These are phyloP conservation scores for Pluvianellus socialis DNA, from an alignment of 2,113 vertebrate genomes.

Conservation along the genomic window DNA sequence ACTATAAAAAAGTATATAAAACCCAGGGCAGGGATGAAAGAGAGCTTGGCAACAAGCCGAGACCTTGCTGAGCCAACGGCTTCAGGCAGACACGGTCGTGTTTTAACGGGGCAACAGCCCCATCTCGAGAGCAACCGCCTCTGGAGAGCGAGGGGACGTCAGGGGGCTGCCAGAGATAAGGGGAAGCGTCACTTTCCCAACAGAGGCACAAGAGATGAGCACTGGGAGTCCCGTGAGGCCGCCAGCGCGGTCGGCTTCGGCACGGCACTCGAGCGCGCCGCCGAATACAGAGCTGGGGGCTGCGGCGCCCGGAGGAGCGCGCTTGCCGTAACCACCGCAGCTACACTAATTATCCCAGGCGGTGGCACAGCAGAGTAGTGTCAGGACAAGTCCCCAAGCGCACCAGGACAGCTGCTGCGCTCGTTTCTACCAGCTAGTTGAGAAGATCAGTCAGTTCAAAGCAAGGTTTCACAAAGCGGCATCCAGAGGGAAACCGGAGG, in stretches of 20 bases:
- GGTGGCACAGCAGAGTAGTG: conserved; percentile 5
- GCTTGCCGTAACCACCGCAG: neutral
- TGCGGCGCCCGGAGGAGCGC: accelerated
- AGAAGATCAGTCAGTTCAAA: conserved; percentile 51
- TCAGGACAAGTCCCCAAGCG: neutral
- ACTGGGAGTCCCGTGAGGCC: accelerated
- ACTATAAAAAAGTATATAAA: conserved; percentile 57
- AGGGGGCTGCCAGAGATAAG: neutral
- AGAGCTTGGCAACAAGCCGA: neutral
- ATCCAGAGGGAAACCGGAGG: neutral
- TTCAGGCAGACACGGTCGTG: neutral
- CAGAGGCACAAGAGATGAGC: neutral
- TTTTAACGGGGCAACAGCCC: neutral
- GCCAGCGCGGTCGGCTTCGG: accelerated
- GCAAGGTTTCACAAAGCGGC: neutral
- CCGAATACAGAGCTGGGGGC: neutral
- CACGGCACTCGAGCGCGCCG: neutral
- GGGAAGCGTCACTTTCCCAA: neutral
- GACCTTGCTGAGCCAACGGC: neutral
- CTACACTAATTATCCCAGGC: neutral
- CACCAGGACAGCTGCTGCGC: conserved; percentile 39
- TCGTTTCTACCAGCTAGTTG: neutral
- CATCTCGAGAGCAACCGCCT: neutral
- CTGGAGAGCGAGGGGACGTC: accelerated
- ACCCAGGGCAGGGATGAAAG: neutral